Conservation (phyloP, 2,797 vertebrate species). For the Oophaga sylvatica region DNA sequence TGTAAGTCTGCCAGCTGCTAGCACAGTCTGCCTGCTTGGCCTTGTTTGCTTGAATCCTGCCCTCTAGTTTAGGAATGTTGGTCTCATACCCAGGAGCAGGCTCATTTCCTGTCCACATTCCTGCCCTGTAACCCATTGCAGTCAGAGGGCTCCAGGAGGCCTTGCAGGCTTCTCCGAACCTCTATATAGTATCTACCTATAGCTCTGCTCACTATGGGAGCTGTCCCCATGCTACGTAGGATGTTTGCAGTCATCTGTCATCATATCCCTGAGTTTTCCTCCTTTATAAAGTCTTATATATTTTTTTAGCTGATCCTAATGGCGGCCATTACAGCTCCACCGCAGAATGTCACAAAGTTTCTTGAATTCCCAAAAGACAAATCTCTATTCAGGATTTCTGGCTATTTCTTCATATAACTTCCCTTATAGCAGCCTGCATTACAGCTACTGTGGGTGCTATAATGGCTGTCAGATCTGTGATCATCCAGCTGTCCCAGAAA, state of each 20-base stretch:
- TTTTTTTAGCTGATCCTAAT: background rate
- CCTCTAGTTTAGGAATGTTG: slow-evolving; percentile 43
- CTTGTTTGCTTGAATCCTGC: slow-evolving; percentile 21
- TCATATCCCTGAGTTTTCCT: background rate
- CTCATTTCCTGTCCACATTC: slow-evolving; percentile 54
- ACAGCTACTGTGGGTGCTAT: background rate
- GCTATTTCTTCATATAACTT: background rate
- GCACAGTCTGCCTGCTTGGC: background rate
- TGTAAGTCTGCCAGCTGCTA: background rate
- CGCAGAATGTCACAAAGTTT: background rate
- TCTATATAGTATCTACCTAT: background rate
- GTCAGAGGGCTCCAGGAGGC: background rate
- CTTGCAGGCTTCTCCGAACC: background rate
- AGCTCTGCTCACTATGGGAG: background rate
- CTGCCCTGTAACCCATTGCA: slow-evolving; percentile 31
- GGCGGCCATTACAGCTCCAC: background rate
- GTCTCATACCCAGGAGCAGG: slow-evolving; percentile 35
- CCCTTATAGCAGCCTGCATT: background rate
- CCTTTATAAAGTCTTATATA: background rate
- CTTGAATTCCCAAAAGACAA: background rate
- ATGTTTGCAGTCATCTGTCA: background rate
- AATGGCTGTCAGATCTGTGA: background rate
- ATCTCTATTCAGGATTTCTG: background rate
- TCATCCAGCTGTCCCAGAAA: background rate
- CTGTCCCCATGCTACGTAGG: background rate